These are phyloP conservation scores for Bradypus variegatus DNA, from an alignment of 2,797 vertebrate species.

Conservation along the genomic window DNA sequence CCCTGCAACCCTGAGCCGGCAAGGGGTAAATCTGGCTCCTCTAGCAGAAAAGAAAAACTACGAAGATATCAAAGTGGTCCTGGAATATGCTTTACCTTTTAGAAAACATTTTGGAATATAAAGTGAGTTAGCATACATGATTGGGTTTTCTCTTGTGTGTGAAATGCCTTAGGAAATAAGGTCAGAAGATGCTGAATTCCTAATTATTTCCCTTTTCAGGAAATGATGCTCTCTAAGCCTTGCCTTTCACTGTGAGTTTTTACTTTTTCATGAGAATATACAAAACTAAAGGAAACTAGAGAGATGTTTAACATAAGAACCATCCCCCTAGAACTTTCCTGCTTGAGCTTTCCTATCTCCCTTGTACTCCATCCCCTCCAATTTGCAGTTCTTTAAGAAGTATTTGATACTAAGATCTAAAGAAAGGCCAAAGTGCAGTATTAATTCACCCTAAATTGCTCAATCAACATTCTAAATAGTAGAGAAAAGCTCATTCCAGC, in stretches of 20 bases:
- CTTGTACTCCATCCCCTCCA: neutral
- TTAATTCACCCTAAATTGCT: neutral
- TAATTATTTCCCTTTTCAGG: neutral
- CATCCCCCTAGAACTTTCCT: neutral
- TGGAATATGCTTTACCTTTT: neutral
- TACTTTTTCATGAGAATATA: neutral
- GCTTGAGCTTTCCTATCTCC: constrained; percentile 30
- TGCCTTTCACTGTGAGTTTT: neutral
- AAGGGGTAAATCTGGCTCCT: neutral
- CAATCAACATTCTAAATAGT: neutral
- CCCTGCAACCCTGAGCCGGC: neutral
- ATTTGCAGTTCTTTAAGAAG: neutral
- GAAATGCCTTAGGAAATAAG: neutral
- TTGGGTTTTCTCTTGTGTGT: neutral
- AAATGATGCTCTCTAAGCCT: neutral
- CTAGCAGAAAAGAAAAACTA: neutral
- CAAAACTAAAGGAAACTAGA: constrained; percentile 7
- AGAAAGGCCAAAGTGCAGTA: neutral
- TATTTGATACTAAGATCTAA: neutral
- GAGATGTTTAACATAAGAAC: neutral
- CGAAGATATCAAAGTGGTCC: neutral
- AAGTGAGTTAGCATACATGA: neutral
- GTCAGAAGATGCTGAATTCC: neutral
- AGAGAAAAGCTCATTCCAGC: neutral
- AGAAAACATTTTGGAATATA: neutral